Percentiles rank a stretch among this genome's conserved stretches.
phyloP scores from a whole-genome alignment of 2,797 vertebrate species.

The Gephyroberyx darwinii region DNA sequence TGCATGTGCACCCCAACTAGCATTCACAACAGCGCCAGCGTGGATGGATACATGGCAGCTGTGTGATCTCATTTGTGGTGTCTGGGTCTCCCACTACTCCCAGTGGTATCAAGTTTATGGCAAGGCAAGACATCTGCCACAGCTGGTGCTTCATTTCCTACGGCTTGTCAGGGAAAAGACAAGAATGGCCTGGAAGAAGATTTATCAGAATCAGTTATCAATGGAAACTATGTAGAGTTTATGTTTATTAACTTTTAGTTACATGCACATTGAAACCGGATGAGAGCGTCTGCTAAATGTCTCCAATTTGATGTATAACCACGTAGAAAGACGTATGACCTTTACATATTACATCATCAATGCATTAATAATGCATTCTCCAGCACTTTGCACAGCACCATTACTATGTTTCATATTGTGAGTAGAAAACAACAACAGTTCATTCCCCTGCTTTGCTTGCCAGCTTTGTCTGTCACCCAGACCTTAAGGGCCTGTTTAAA shows the following conservation, averaged over 20 bases:
- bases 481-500: constrained; percentile 82
- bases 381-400: constrained; percentile 76
- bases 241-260: not conserved
- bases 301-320: constrained; percentile 3
- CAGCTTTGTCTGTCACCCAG: constrained; percentile 80
- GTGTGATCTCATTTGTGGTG: constrained; percentile 59
- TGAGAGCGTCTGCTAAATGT: constrained; percentile 18
- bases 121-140: constrained; percentile 57
- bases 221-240: not conserved
- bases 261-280: not conserved
- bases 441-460: constrained; percentile 70
- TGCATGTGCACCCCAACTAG: constrained; percentile 17
- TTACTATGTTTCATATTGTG: constrained; percentile 77
- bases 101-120: constrained; percentile 38
- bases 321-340: constrained; percentile 65
- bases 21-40: constrained; percentile 19
- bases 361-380: constrained; percentile 82
- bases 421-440: constrained; percentile 73
- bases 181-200: not conserved
- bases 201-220: constrained; percentile 25
- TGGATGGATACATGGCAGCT: constrained; percentile 55
- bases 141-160: constrained; percentile 46
- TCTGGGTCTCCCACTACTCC: constrained; percentile 39
- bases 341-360: constrained; percentile 78
- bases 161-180: constrained; percentile 23